Conservation (phyloP, 2,113 vertebrate genomes). For the Seriola rivoliana region DNA sequence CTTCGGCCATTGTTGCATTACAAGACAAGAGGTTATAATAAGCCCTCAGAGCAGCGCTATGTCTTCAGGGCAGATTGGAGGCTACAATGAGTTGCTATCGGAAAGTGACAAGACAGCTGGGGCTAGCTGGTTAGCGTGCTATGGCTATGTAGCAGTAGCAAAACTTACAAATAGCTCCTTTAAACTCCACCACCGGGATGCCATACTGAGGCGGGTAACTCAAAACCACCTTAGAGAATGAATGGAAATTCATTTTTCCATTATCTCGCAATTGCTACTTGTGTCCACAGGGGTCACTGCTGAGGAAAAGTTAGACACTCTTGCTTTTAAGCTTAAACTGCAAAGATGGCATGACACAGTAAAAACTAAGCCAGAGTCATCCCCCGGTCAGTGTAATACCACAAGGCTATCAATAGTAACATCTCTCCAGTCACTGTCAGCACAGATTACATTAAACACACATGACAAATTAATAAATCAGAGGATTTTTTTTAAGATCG, state of each 20-base stretch:
- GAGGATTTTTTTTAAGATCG: conserved; percentile 17
- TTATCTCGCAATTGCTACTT: neutral
- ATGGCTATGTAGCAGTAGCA: no score
- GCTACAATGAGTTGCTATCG: no score
- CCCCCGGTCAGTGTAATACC: conserved; percentile 25
- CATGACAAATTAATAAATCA: conserved; percentile 49
- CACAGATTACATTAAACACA: conserved; percentile 34
- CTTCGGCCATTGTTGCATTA: no score
- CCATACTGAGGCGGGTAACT: neutral
- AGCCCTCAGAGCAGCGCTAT: no score
- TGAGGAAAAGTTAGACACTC: neutral
- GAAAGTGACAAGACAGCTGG: no score
- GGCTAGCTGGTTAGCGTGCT: no score
- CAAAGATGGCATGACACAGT: neutral
- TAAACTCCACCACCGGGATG: neutral
- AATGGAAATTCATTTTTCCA: neutral
- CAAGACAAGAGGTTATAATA: no score
- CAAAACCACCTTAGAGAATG: neutral
- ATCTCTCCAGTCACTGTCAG: conserved; percentile 23
- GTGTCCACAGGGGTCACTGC: neutral
- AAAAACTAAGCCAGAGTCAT: conserved; percentile 17
- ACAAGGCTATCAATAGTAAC: conserved; percentile 27
- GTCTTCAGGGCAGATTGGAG: no score
- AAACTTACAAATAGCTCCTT: no score
- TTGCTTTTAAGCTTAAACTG: neutral